phyloP scores from a whole-genome alignment of 2,113 vertebrate genomes.

The Octodon degus region DNA sequence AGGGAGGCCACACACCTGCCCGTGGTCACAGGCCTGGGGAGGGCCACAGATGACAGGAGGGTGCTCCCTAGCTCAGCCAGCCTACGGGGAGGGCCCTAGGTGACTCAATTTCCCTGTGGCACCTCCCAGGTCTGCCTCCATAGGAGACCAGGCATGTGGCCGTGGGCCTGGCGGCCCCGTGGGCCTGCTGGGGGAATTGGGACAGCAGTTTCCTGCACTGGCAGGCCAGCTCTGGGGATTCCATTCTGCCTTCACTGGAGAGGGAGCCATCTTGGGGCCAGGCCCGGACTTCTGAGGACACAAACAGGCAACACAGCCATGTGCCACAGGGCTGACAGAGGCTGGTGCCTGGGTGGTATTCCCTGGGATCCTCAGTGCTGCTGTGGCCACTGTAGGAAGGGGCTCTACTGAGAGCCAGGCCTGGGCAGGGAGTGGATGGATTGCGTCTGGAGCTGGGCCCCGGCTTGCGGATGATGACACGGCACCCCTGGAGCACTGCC shows the following conservation, averaged over 20 bases:
- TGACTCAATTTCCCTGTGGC: no score
- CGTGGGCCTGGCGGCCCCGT: neutral
- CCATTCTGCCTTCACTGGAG: neutral
- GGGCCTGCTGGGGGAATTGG: no score
- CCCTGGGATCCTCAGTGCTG: neutral
- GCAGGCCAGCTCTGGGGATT: neutral
- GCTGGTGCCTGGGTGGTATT: neutral
- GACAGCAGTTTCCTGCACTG: neutral
- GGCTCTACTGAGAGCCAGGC: neutral
- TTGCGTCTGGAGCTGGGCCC: neutral
- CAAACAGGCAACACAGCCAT: neutral
- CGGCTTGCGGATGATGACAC: neutral
- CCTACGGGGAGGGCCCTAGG: fast-evolving
- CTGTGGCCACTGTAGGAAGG: fast-evolving
- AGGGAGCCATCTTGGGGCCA: neutral
- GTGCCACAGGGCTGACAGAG: no score
- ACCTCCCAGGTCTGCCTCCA: neutral
- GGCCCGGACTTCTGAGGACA: neutral
- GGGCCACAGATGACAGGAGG: neutral
- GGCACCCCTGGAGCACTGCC: fast-evolving
- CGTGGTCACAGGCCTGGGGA: neutral
- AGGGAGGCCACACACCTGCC: neutral
- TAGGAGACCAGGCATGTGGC: no score
- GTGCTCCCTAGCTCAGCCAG: no score
- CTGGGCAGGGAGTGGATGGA: fast-evolving